These are phyloP conservation scores for Tachysurus fulvidraco DNA, from an alignment of 2,113 vertebrate genomes.

Conservation along the genomic window DNA sequence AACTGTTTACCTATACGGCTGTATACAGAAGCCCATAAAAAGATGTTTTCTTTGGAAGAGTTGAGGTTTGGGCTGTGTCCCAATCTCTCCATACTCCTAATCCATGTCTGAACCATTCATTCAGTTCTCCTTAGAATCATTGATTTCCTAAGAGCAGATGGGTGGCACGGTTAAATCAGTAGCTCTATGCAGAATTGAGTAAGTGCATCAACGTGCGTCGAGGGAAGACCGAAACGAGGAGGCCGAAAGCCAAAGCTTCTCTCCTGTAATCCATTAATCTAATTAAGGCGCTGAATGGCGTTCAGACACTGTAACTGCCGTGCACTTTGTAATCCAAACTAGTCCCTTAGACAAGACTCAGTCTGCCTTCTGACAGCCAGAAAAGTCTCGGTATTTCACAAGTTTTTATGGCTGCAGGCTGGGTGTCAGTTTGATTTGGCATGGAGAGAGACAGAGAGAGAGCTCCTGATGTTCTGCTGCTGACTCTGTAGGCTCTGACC, in stretches of 20 bases:
- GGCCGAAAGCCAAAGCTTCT: not conserved
- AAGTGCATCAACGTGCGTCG: not conserved
- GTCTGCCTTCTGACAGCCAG: not conserved
- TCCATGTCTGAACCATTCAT: not conserved
- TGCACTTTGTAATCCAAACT: not conserved
- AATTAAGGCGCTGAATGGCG: slow-evolving; percentile 51
- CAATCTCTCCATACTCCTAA: not conserved
- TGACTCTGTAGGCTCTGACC: not conserved
- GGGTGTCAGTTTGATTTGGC: not conserved
- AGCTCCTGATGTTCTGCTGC: not conserved
- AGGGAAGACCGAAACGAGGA: not conserved
- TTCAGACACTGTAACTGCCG: not conserved
- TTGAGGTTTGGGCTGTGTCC: not conserved
- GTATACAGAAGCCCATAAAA: not conserved
- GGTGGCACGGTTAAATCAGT: too few species aligned
- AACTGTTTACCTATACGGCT: not conserved
- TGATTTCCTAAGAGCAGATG: not conserved
- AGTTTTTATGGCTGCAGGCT: slow-evolving; percentile 3
- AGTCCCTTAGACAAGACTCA: not conserved
- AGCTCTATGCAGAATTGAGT: not conserved
- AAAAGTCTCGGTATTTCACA: not conserved
- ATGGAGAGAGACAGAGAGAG: not conserved
- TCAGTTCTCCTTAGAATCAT: not conserved
- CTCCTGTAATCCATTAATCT: slow-evolving; percentile 52
- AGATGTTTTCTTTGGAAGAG: not conserved